Base-by-base conservation (phyloP, 2,797 vertebrate genomes). In the Hydrophis major region DNA sequence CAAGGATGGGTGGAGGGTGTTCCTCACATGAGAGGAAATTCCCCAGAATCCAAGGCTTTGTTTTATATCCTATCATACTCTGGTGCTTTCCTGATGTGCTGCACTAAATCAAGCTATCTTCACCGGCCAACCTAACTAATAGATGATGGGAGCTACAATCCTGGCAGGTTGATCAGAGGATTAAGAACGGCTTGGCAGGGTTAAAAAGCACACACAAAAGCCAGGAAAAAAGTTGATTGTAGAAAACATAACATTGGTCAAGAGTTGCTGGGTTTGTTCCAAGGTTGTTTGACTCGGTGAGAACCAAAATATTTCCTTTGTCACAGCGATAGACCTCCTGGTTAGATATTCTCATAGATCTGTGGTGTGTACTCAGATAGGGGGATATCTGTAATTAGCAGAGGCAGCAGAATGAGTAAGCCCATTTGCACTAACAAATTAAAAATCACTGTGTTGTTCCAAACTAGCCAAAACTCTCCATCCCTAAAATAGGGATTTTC, bases 341-440 rank as follows among this genome's bases (percentile, higher is more conserved):
- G 74, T 88, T 86, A 50, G 20, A 25, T 88, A 87, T 93, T 93
- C 92, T 90, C 89, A 53, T 93, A 93, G 6, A 93, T 50, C 55
- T 90, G 78, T 14, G 74, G 12, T 14, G 22, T 53, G 55, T 69
- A 74, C 20, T 60, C 86, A 32, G 61, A 60, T 28, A 74, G 66
- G 12, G 92, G 87, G 20, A 74, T 22, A 74, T 69, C 92, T 93
- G 92, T 50, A 88, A 90, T 4, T 66, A 18, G 7, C 25, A 93
- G 50, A 56, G 1, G 13, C 4, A 60, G 42, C 32, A 27, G 83
- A 2, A 90, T 90, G 61, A 90, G 20, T 74, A 87, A 74, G 53
- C 10, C 2, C 8, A 0, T 6, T 57, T 11, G 14, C 7, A 10
- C 37, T 50, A n/a, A 4, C 20, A 22, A 47, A 20, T 47, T 53